Evolutionary conservation across 2,113 vertebrate genomes (phyloP).

Genomic region (Budorcas taxicolor): DNA sequence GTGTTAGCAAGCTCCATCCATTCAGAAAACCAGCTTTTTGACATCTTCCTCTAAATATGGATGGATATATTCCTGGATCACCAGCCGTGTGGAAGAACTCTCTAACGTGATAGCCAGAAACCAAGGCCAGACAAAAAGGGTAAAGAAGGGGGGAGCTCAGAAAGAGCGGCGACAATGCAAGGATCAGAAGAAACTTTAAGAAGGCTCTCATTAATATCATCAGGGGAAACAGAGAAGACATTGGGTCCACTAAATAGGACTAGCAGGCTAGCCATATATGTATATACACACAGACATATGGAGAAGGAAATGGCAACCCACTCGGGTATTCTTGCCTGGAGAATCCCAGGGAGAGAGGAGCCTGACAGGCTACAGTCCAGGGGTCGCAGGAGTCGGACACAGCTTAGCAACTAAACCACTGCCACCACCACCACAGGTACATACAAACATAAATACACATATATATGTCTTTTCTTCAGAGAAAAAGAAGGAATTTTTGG

Average conservation of each 20-base stretch:
- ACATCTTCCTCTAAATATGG: neutral
- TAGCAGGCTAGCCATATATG: neutral
- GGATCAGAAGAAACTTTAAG: neutral
- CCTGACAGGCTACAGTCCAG: neutral
- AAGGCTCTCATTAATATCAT: neutral
- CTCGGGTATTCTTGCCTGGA: neutral
- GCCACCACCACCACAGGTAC: neutral
- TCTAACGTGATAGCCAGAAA: neutral
- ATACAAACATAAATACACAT: neutral
- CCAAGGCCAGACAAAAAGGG: neutral
- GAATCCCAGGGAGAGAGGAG: neutral
- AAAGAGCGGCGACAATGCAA: neutral
- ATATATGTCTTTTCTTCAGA: neutral
- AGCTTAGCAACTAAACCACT: neutral
- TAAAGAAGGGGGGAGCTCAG: neutral
- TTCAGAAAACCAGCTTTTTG: neutral
- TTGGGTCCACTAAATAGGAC: neutral
- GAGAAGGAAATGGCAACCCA: neutral
- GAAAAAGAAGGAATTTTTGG: neutral
- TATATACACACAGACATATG: neutral
- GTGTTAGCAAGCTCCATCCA: neutral
- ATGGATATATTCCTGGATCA: neutral
- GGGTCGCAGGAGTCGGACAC: accelerated
- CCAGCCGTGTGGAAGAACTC: neutral
- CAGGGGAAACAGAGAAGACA: neutral